Evolutionary conservation across 2,888 invertebrate genomes (phyloP), one percentile per base, ranked within the genome.

Genomic region (Heteromurus nitidus): DNA sequence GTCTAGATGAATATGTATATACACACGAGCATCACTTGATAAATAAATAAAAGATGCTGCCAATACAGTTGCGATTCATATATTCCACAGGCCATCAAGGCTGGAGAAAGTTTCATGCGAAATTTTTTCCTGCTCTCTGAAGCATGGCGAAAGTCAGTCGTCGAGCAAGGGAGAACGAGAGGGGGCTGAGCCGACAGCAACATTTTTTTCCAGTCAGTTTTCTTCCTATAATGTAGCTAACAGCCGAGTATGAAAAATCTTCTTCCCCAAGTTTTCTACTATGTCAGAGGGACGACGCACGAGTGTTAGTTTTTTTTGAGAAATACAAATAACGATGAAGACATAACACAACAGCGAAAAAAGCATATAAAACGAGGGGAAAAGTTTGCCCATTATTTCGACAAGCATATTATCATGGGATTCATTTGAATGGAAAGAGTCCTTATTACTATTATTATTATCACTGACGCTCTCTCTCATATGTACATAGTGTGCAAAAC

Each of bases 351-450:
- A 65, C 65, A 75, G 13, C 20, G 55, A 55, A 7, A 24, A 64
- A 72, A 72, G 62, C n/a, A 9, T 60, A 30, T 36, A 70, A 13
- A 58, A 70, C 30, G 24, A 50, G 50, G 20, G 31, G n/a, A 22
- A 76, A 76, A 76, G 58, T 76, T 76, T 68, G 9, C 30, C 76
- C 76, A 76, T 76, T 75, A 67, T 31, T 50, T 24, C 18, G 58
- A 26, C 60, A 16, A 60, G 50, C 69, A 53, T 77, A 69, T 69
- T 62, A 69, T 69, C 77, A 50, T 77, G 77, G 77, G 77, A 77
- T 69, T 77, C 77, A 77, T 77, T 77, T 77, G 77, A 77, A 69
- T 77, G 69, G 77, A 69, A 77, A 69, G 53, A 28, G n/a, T 47
- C 47, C 47, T 36, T 36, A 36, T 36, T 36, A 36, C 13, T 36